phyloP scores from a whole-genome alignment of 2,113 vertebrate genomes.

The Cottus gobio region DNA sequence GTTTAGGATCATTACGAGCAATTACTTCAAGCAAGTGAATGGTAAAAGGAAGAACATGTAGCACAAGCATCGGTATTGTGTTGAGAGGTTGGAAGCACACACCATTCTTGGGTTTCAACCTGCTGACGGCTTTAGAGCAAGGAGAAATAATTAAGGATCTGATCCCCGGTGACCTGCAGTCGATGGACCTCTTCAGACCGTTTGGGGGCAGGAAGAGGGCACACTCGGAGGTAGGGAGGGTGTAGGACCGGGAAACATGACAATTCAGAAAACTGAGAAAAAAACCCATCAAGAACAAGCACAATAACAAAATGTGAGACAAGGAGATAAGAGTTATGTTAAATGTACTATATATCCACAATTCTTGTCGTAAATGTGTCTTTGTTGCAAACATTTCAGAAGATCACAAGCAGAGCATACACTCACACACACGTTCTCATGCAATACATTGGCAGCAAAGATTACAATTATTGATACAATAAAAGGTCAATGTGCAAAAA shows the following conservation, averaged over 20 bases:
- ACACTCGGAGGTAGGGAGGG: slow-evolving; percentile 13
- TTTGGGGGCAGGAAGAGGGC: slow-evolving; percentile 41
- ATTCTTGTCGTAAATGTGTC: background rate
- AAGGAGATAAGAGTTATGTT: background rate
- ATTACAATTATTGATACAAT: background rate
- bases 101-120: slow-evolving; percentile 40
- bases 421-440: background rate
- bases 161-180: slow-evolving; percentile 61
- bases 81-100: slow-evolving; percentile 36
- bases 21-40: background rate
- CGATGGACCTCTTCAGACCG: slow-evolving; percentile 41
- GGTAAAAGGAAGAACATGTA: background rate
- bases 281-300: slow-evolving; percentile 14
- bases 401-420: too few relatives aligned
- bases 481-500: background rate
- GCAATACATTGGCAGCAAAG: background rate
- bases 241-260: slow-evolving; percentile 18
- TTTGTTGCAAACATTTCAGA: background rate
- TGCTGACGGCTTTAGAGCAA: slow-evolving; percentile 47
- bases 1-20: background rate
- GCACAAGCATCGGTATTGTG: slow-evolving; percentile 6
- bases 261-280: slow-evolving; percentile 22
- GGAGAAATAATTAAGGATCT: slow-evolving; percentile 63
- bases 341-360: background rate
- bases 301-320: background rate